phyloP scores from a whole-genome alignment of 2,888 invertebrate genomes.

The Cantharis rufa region DNA sequence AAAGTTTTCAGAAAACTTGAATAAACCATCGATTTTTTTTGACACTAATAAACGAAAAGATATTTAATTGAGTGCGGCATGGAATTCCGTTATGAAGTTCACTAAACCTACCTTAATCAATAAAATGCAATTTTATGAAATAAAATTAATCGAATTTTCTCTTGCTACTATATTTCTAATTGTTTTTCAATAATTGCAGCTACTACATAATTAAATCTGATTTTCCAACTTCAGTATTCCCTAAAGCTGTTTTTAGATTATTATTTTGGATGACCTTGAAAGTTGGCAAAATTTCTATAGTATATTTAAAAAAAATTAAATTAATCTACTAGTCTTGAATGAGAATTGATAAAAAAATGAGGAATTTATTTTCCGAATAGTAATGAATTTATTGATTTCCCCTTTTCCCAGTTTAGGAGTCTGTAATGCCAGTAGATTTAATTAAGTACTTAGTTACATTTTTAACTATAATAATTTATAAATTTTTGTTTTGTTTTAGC shows the following conservation, averaged over 20 bases:
- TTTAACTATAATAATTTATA: not conserved
- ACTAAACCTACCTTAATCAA: not conserved
- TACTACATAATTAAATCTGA: too few species aligned
- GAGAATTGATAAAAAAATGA: too few species aligned
- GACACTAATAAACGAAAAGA: not conserved
- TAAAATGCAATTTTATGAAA: not conserved
- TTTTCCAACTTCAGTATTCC: too few species aligned
- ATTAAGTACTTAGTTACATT: not conserved
- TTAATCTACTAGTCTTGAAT: too few species aligned
- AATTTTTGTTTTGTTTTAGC: slow-evolving; percentile 69
- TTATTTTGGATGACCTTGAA: not conserved
- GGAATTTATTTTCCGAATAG: not conserved
- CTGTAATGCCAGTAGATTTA: not conserved
- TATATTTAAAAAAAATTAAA: too few species aligned
- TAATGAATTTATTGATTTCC: not conserved
- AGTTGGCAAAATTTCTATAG: too few species aligned
- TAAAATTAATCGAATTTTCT: not conserved
- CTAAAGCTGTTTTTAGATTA: not conserved
- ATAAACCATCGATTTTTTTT: not conserved
- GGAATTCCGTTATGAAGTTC: not conserved
- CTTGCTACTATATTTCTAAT: not conserved
- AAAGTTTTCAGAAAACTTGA: not conserved
- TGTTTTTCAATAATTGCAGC: not conserved
- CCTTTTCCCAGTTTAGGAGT: not conserved
- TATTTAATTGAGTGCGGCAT: not conserved